Evolutionary conservation across 2,113 vertebrate genomes (phyloP), one percentile per base, ranked within the genome.

Genomic region (Plotosus lineatus): DNA sequence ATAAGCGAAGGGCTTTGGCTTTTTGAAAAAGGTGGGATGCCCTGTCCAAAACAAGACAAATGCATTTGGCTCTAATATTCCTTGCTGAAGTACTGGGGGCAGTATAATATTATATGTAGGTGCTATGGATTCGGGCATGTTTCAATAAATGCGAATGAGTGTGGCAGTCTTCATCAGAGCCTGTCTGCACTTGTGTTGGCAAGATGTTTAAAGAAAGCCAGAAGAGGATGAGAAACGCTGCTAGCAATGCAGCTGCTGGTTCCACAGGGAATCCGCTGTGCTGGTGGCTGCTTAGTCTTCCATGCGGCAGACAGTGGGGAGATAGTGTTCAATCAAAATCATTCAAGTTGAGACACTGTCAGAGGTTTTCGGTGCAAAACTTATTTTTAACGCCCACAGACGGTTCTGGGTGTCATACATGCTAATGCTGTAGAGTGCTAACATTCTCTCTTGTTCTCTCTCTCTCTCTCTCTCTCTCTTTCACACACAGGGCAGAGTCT

Each of bases 401-500:
- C 28, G 60, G 63, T 33, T 65, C 33, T 46, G 21, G 38, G 58
- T 55, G 15, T 85, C 77, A 71, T 36, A 74, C 36, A 66, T 42
- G 51, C 65, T 79, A 63, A 83, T 73, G 74, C 23, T 56, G 65
- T 68, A 80, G 66, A 75, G 23, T 82, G 77, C 38, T 76, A 23
- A 72, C 83, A 31, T 78, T 51, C 33, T 75, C 2, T 74, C 28
- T 55, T 28, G 56, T 55, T 83, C 46, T 51, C 36, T 58, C 23
- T 73, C 65, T 75, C 56, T 63, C 56, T 56, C 55, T 72, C 60
- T 50, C 28, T 42, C 9, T 38, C 88, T 69, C 92, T 87, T 31
- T 66, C 92, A 88, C 92, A 84, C 90, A 93, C 94, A 99, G 98
- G 98, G 87, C 98, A 99, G 93, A 99, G 98, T 94, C 95, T 99